Base-by-base conservation (phyloP, 2,888 invertebrate genomes). In the Luffia ferchaultella region DNA sequence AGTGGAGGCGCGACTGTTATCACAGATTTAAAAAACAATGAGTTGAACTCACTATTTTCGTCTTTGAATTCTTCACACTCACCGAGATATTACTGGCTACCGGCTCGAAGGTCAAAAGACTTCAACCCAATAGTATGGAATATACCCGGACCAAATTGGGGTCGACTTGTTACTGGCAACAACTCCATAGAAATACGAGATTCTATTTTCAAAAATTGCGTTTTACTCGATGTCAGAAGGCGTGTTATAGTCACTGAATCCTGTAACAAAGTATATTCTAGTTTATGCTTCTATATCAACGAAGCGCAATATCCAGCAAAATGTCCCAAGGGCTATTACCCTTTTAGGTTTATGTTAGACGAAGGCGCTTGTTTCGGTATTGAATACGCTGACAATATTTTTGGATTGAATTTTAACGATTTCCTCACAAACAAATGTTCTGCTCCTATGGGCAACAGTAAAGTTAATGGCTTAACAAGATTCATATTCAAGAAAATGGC, bases 121-220 rank as follows among this genome's bases (percentile, higher is more conserved):
- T 84, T 76, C 54, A 70, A 73, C 52, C 84, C 85, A 17, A 58
- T 84, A 16, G 66, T 73, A 5, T 84, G 85, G 78, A 63, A 67
- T 17, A 72, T 85, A 50, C 85, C 86, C 1, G 87, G 87, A 2
- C 70, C 73, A 3, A 70, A 75, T 55, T 78, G 78, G 77, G 71
- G 76, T 18, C 59, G 58, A 52, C 54, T 46, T 16, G 63, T 79
- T 1, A 53, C 57, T 54, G 49, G 53, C 1, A 67, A 62, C 46
- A 56, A 62, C 41, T 53, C 57, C 42, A 54, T 77, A 49, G 55
- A 54, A 16, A 53, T 65, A 2, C 53, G 61, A 44, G 54, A 65
- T 2, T 57, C 62, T 1, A 57, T 70, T 20, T 56, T 63, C 16
- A 75, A 73, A 53, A 72, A 70, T 53, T 83, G 82, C 56, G 63